Evolutionary conservation across 2,113 vertebrate species (phyloP).

Genomic region (Psittacula cyanocephala): DNA sequence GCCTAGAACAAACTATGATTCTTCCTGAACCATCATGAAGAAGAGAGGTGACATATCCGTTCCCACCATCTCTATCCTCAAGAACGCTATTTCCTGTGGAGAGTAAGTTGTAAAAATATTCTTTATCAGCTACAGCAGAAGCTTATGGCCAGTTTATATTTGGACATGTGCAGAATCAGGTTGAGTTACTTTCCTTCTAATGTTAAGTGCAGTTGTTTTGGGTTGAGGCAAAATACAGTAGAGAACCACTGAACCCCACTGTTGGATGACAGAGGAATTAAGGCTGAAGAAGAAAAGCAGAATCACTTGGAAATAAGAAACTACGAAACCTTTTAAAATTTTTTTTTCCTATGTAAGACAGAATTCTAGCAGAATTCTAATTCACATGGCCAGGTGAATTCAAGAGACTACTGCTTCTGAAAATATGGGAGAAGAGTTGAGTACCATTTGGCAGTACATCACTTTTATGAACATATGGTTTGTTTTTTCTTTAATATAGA

Average conservation of each 20-base stretch:
- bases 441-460: not conserved
- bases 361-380: not conserved
- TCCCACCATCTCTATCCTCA: not conserved
- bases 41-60: not conserved
- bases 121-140: accelerated
- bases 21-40: not conserved
- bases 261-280: not conserved
- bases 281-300: not conserved
- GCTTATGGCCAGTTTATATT: accelerated
- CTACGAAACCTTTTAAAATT: not conserved
- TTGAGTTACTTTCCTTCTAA: accelerated
- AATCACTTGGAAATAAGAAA: not conserved
- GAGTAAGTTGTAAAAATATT: not conserved
- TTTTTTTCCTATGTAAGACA: not conserved
- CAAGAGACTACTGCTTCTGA: not conserved
- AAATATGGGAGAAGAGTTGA: not conserved
- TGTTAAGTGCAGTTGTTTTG: not conserved
- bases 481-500: accelerated
- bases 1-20: not conserved
- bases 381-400: not conserved
- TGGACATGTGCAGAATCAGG: not conserved
- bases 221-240: not conserved
- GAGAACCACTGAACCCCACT: accelerated
- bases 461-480: accelerated
- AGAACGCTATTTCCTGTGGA: accelerated